Conservation (phyloP, 2,797 vertebrate genomes). For the Lerista edwardsae region DNA sequence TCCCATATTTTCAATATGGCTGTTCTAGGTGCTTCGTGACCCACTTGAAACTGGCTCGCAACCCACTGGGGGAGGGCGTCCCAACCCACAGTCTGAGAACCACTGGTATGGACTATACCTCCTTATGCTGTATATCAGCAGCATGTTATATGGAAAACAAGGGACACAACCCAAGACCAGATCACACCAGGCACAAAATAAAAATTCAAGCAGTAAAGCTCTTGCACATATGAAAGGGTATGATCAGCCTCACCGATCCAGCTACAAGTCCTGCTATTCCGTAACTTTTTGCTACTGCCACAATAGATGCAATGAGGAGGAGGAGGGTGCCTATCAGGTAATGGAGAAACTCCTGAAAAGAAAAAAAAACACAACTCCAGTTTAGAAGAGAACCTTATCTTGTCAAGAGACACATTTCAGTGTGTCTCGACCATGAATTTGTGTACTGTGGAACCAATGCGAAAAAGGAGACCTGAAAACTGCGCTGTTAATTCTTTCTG, state of each 20-base stretch:
- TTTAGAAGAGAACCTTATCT: slow-evolving; percentile 24
- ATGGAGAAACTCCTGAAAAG: slow-evolving; percentile 91
- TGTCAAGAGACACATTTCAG: slow-evolving; percentile 14
- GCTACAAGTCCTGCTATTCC: slow-evolving; percentile 79
- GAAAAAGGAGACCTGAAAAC: background rate
- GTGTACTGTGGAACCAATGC: background rate
- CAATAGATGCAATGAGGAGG: slow-evolving; percentile 88
- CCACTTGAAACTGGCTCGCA: too few relatives aligned
- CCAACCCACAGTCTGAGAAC: too few relatives aligned
- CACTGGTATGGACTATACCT: background rate
- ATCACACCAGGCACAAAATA: slow-evolving; percentile 25
- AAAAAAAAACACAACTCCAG: slow-evolving; percentile 32
- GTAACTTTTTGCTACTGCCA: slow-evolving; percentile 79
- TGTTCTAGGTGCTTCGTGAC: too few relatives aligned
- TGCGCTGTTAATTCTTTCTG: background rate
- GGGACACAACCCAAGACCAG: background rate
- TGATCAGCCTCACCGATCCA: slow-evolving; percentile 82
- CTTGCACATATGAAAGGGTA: background rate
- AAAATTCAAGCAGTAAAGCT: slow-evolving; percentile 28
- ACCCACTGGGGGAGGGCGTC: too few relatives aligned
- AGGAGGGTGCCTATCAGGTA: slow-evolving; percentile 88
- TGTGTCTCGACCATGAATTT: background rate
- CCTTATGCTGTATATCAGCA: background rate
- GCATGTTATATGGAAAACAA: background rate
- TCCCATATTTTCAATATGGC: too few relatives aligned